Conservation (phyloP, 2,888 invertebrate species). For the Lasioglossum lativentre region DNA sequence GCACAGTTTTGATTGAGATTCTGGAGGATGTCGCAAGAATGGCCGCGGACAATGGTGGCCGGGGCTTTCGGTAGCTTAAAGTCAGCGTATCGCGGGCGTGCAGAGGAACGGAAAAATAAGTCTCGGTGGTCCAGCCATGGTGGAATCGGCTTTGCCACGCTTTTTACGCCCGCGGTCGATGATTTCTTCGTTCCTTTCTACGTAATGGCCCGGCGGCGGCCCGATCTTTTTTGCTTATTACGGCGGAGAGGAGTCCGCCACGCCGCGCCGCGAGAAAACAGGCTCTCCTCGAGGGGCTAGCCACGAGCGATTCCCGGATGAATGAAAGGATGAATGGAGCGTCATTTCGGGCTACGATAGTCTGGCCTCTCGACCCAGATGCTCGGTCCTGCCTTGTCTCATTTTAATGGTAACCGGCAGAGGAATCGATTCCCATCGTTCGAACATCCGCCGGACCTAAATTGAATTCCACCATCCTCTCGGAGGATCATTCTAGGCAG, state of each 20-base stretch:
- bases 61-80: conserved; percentile 30
- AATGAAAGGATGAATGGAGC: conserved; percentile 82
- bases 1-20: conserved; percentile 9
- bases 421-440: conserved; percentile 1
- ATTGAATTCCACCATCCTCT: not conserved
- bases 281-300: conserved; percentile 37
- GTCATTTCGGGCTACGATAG: conserved; percentile 72
- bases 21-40: conserved; percentile 54
- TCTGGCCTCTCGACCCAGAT: conserved; percentile 34
- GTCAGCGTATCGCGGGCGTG: conserved; percentile 45
- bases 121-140: conserved; percentile 71
- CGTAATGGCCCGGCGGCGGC: conserved; percentile 77
- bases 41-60: conserved; percentile 58
- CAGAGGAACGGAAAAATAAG: conserved; percentile 70
- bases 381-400: conserved; percentile 15
- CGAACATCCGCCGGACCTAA: not conserved
- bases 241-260: conserved; percentile 66
- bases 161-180: conserved; percentile 80
- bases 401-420: not conserved
- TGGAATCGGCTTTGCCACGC: conserved; percentile 79
- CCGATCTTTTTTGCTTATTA: conserved; percentile 80
- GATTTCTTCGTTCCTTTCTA: conserved; percentile 78
- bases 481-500: not conserved
- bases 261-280: conserved; percentile 40
- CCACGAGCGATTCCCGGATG: conserved; percentile 69